Base-by-base conservation (phyloP, 2,797 vertebrate genomes). In the Danio kyathit region DNA sequence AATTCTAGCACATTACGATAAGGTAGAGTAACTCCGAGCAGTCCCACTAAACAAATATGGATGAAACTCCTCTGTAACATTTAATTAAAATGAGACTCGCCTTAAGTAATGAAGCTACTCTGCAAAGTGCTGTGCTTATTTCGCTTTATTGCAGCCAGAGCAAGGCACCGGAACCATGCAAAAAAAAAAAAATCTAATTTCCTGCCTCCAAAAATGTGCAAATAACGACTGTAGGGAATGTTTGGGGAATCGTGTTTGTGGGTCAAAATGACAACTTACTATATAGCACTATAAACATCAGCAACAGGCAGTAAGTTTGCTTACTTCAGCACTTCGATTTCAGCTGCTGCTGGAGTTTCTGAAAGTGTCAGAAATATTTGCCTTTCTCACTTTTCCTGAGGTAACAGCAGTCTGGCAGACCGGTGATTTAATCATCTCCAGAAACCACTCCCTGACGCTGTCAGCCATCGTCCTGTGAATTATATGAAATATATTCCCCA, bases 361-460 rank as follows among this genome's bases (percentile, higher is more conserved):
- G 78, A 86, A 88, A 86, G 88, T 89, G 89, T 90, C 89, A 86
- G 83, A 87, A 88, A 89, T 86, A 84, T 90, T 89, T 88, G 64
- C 86, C 82, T 85, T 85, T 87, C 59, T 78, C 83, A 84, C 87
- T 29, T 87, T 88, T 83, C 79, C 86, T 82, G 86, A 77, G 5
- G 48, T 85, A 85, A 88, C 87, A 78, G 84, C 87, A 84, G 85
- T 85, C 83, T 88, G 86, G 84, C 88, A 87, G 83, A 74, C 70
- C 61, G 70, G 64, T 89, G 88, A 88, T 90, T 89, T 89, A 90
- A 86, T 89, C 77, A 84, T 84, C 67, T 54, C 82, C 67, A 86
- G 78, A 69, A 89, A 70, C 76, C 40, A 82, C n/a, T 63, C 67
- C 80, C 57, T 81, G 80, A 56, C 86, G 57, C 82, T 74, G 71